phyloP scores from a whole-genome alignment of 2,888 invertebrate species.

The Dinocampus coccinellae region DNA sequence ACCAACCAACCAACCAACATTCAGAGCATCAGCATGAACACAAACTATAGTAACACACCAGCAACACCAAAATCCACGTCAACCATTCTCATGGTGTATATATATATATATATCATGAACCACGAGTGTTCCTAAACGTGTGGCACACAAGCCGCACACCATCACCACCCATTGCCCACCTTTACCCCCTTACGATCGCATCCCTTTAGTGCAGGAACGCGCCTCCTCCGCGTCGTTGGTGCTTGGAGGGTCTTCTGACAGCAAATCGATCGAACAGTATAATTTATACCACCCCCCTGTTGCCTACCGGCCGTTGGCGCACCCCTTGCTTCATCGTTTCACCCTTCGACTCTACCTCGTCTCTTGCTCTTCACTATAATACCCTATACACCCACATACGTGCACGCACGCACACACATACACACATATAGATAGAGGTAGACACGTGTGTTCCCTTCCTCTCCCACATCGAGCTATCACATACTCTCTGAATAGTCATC shows the following conservation, averaged over 20 bases:
- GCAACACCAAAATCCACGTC: slow-evolving; percentile 43
- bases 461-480: slow-evolving; percentile 34
- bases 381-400: slow-evolving; percentile 38
- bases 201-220: slow-evolving; percentile 44
- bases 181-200: slow-evolving; percentile 41
- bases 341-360: slow-evolving; percentile 33
- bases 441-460: slow-evolving; percentile 24
- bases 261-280: slow-evolving; percentile 70
- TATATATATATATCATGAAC: no score
- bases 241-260: slow-evolving; percentile 66
- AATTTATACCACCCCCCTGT: slow-evolving; percentile 69
- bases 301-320: slow-evolving; percentile 50
- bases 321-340: slow-evolving; percentile 42
- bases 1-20: no score
- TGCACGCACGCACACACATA: no score
- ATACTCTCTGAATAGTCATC: slow-evolving; percentile 63
- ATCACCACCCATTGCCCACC: slow-evolving; percentile 36
- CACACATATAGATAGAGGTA: no score
- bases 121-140: slow-evolving; percentile 48
- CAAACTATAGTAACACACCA: neutral
- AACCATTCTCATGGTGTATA: slow-evolving; percentile 32
- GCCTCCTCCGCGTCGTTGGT: slow-evolving; percentile 44
- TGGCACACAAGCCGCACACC: slow-evolving; percentile 33
- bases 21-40: slow-evolving; percentile 4
- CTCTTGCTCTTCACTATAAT: slow-evolving; percentile 38